Base-by-base conservation (phyloP, 2,888 invertebrate genomes). In the Pseudoips prasinana region DNA sequence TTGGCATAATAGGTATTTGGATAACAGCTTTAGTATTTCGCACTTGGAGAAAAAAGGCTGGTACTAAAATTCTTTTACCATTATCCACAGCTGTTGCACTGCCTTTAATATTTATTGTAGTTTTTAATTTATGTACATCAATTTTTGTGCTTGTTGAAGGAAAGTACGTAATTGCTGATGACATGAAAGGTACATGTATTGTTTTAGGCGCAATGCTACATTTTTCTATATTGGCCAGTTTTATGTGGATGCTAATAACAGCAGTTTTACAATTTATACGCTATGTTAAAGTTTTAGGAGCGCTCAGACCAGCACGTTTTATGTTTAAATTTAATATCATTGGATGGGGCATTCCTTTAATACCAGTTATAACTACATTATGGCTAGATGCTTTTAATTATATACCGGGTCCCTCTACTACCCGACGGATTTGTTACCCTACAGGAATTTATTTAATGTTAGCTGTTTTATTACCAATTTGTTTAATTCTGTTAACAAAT, bases 191-290 rank as follows among this genome's bases (percentile, higher is more conserved):
- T 10, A 39, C 79, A 20, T 94, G 94, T 58, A 84, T 92, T 23
- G 52, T 80, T n/a, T 74, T 92, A 7, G 93, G 93, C 2, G 90
- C 91, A 4, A 51, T 90, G 3, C 68, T 94, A 22, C 94, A 94
- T 58, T 94, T 93, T 66, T 91, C 92, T 9, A 90, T 94, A 19
- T 71, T 94, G 25, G 90, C 92, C 1, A 90, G 92, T 42, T 94
- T 94, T 58, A 89, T 90, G 57, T 94, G 94, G 94, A 94, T 94
- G 93, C 70, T 93, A 10, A 91, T 94, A 33, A 92, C 93, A 33
- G 93, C 92, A 1, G 74, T 91, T 28, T 73, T 93, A 34, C 93
- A 93, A 66, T 94, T 93, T 64, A 88, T 92, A 33, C 86, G 92
- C 28, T 93, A 93, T 54, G 94, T 94, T 1, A 89, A 90, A 39